Evolutionary conservation across 2,797 vertebrate genomes (phyloP), one percentile per base, ranked within the genome.

Genomic region (Bovichtus diacanthus): DNA sequence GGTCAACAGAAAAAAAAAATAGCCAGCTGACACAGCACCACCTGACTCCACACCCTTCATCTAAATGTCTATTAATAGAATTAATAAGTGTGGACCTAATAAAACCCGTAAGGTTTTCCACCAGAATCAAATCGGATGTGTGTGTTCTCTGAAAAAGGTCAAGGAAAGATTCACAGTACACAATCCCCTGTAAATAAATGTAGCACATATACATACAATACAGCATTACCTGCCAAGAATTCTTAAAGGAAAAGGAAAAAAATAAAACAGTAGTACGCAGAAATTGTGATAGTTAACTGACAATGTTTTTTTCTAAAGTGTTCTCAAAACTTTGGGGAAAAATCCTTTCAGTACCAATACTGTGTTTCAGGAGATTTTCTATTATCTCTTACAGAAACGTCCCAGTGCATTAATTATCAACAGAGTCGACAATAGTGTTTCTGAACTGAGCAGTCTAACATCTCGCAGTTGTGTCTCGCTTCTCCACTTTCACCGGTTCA

Each of bases 11-110:
- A 81, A 70, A 53, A 70, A 80, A 89, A 70, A 80, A 89, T 31
- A 83, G 68, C 68, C 76, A 69, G 76, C 81, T 83, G 83, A 73
- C 75, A 27, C 47, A 5, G 63, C 74, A 70, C 51, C 46, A 72
- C 49, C 76, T 68, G 75, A 72, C 78, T 72, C 83, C 58, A 34
- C 68, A 65, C 9, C 49, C 55, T 16, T 84, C 65, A 70, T 77
- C 68, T 63, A 76, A 76, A 83, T 74, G 63, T 77, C 80, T 89
- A 87, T 79, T 86, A 78, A 85, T 85, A 87, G 78, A 39, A 47
- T 79, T 84, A 85, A 81, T 89, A 83, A 80, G 39, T 25, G 65
- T 27, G 69, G 68, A 60, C 81, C 78, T 81, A 78, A 34, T 85
- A 78, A 86, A 86, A 64, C 43, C 61, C 16, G 13, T n/a, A 50